Conservation (phyloP, 1,140 invertebrate species). For the Drosophila ananassae region DNA sequence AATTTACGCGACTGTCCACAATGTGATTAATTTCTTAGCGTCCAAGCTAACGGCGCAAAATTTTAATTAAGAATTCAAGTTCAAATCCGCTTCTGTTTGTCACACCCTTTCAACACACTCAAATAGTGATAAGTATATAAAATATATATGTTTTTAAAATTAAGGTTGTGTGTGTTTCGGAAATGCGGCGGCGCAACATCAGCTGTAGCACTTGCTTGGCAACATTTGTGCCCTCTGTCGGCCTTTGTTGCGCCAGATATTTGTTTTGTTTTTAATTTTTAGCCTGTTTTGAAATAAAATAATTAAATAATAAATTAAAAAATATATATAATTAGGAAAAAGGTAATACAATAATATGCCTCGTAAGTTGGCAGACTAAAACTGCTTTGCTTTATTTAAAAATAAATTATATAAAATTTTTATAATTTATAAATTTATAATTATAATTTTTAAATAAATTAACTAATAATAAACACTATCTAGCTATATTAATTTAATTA, state of each 20-base stretch:
- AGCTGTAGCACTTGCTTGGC: background rate
- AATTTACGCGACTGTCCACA: background rate
- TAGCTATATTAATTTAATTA: too few species aligned
- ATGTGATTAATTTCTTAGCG: slow-evolving; percentile 10
- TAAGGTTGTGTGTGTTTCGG: background rate
- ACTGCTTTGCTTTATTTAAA: too few species aligned
- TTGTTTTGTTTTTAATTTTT: background rate
- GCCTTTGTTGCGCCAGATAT: background rate
- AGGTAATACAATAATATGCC: too few species aligned
- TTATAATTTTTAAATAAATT: too few species aligned
- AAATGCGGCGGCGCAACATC: background rate
- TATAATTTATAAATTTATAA: too few species aligned
- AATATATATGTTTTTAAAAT: background rate
- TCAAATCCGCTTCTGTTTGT: slow-evolving; percentile 38
- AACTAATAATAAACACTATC: too few species aligned
- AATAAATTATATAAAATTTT: too few species aligned
- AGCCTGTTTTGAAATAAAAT: background rate
- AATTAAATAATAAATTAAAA: background rate
- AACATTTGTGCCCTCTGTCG: background rate
- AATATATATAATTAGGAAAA: too few species aligned
- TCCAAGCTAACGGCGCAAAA: slow-evolving; percentile 33
- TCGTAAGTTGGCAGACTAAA: too few species aligned
- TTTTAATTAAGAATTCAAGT: slow-evolving; percentile 36
- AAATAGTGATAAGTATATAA: background rate
- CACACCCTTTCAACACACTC: slow-evolving; percentile 20